Percentiles rank a stretch among this genome's conserved stretches.
Evolutionary conservation across 2,888 invertebrate species (phyloP).

Genomic region (Gryllus longicercus): DNA sequence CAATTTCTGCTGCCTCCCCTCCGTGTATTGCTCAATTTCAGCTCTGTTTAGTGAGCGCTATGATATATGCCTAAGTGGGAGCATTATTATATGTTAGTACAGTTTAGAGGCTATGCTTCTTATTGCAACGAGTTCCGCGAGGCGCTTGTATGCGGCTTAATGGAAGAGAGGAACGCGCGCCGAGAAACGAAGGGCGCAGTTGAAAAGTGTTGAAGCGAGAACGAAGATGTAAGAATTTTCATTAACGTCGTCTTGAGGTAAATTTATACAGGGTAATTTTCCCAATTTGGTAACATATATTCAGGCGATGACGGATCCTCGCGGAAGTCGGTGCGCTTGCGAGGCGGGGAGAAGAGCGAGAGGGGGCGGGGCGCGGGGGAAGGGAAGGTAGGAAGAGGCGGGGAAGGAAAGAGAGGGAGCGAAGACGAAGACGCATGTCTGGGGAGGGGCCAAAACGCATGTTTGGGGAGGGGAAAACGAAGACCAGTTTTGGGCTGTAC

Average conservation of each 20-base stretch:
- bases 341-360: neutral
- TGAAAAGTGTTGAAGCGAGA: constrained; percentile 27
- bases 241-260: constrained; percentile 57
- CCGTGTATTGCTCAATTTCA: neutral
- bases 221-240: constrained; percentile 45
- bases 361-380: constrained; percentile 17
- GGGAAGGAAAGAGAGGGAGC: neutral
- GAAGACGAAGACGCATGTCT: too few relatives aligned
- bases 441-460: too few relatives aligned
- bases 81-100: neutral
- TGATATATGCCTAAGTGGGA: neutral
- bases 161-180: neutral
- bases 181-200: constrained; percentile 19
- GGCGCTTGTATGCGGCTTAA: neutral
- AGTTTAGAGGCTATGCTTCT: constrained; percentile 1
- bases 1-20: neutral
- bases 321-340: constrained; percentile 19
- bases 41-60: neutral
- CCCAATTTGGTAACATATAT: constrained; percentile 34
- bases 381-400: neutral
- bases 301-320: neutral
- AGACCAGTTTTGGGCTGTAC: too few relatives aligned
- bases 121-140: neutral
- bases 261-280: constrained; percentile 56
- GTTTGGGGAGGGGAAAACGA: too few relatives aligned